Percentiles rank a stretch among this genome's conserved stretches.
Conservation (phyloP, 1,140 invertebrate genomes). For the Nasonia giraulti region DNA sequence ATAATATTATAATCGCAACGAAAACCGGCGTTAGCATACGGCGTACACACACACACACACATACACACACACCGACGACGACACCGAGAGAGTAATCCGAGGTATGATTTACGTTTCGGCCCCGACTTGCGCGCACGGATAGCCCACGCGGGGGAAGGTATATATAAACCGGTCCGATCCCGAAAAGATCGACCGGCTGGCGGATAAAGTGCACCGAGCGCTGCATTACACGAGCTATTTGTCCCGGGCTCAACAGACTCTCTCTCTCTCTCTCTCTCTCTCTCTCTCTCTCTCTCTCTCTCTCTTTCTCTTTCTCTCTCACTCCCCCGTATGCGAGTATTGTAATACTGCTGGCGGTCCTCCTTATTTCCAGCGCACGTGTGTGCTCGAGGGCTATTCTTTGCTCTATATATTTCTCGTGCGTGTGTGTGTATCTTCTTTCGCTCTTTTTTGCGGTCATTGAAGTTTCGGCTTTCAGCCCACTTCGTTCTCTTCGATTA, state of each 20-base stretch:
- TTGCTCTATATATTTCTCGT: too few relatives aligned
- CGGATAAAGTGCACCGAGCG: neutral
- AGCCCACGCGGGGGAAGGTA: too few relatives aligned
- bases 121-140: neutral
- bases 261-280: neutral
- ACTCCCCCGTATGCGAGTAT: neutral
- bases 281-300: too few relatives aligned
- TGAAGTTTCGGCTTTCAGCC: too few relatives aligned
- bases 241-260: neutral
- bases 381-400: too few relatives aligned
- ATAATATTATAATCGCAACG: neutral
- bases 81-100: neutral
- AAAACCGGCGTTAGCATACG: neutral
- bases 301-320: neutral
- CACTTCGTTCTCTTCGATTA: too few relatives aligned
- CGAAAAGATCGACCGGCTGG: neutral
- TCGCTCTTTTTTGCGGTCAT: too few relatives aligned
- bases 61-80: too few relatives aligned
- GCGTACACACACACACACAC: too few relatives aligned
- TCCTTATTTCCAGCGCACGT: too few relatives aligned
- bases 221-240: neutral
- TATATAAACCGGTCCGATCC: conserved; percentile 11
- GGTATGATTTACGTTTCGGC: neutral
- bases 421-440: too few relatives aligned
- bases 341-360: too few relatives aligned